These are phyloP conservation scores for Betta splendens DNA, from an alignment of 2,797 vertebrate species.

Conservation along the genomic window DNA sequence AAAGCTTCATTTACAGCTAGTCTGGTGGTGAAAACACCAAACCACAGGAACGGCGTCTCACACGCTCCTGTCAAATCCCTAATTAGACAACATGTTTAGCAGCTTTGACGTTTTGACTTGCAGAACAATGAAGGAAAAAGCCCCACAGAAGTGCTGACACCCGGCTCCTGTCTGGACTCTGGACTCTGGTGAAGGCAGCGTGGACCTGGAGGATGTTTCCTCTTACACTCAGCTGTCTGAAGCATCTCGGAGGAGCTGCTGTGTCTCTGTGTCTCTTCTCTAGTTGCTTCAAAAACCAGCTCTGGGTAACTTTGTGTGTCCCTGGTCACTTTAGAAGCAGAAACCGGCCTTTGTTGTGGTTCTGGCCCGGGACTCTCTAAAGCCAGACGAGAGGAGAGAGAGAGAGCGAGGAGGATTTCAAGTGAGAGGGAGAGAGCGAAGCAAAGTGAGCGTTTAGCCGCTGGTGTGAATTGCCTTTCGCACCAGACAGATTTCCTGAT, in stretches of 20 bases:
- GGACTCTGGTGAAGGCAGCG: no score
- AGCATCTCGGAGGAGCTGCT: no score
- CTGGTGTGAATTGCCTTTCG: constrained; percentile 88
- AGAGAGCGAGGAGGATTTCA: constrained; percentile 26
- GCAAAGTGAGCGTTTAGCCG: constrained; percentile 86
- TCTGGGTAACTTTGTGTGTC: neutral
- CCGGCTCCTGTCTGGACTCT: no score
- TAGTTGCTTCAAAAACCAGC: neutral
- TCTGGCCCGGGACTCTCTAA: constrained; percentile 28
- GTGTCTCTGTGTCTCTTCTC: neutral
- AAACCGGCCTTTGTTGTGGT: constrained; percentile 63
- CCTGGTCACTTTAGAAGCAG: constrained; percentile 14
- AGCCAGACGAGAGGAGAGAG: constrained; percentile 38
- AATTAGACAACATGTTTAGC: constrained; percentile 21
- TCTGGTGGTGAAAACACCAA: neutral
- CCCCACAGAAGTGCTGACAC: no score
- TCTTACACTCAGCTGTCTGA: no score
- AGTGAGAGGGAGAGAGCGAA: constrained; percentile 69
- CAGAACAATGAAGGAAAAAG: no score
- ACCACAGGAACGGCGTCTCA: constrained; percentile 12
- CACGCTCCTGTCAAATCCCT: constrained; percentile 18
- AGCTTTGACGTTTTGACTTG: neutral
- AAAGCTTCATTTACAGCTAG: constrained; percentile 14
- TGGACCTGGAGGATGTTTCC: no score
- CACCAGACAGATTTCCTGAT: constrained; percentile 86